phyloP scores from a whole-genome alignment of 2,113 vertebrate species.

The Sorex fumeus region DNA sequence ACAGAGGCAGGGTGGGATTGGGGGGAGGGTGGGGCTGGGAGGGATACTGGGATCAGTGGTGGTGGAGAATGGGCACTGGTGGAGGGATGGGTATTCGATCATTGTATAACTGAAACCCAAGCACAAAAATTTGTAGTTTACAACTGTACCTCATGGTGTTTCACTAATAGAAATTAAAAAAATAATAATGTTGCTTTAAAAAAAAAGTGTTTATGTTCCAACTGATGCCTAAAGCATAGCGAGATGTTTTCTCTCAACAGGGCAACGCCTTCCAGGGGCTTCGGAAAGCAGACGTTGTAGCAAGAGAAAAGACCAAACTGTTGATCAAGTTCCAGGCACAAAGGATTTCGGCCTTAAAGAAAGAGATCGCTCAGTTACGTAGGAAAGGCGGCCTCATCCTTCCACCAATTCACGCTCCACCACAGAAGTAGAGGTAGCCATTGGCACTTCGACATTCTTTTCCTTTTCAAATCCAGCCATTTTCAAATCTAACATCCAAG shows the following conservation, averaged over 20 bases:
- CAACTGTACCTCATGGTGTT: no score
- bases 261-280: constrained; percentile 88
- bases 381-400: constrained; percentile 88
- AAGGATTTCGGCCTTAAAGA: constrained; percentile 85
- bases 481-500: not conserved
- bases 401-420: constrained; percentile 80
- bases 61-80: no score
- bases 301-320: constrained; percentile 86
- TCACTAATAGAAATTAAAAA: no score
- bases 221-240: constrained; percentile 29
- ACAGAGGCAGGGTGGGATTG: no score
- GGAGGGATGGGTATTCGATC: no score
- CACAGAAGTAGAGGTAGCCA: not conserved
- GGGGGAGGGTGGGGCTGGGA: no score
- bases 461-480: constrained; percentile 6
- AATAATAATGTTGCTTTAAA: no score
- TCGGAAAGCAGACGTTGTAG: constrained; percentile 82
- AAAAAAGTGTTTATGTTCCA: not conserved
- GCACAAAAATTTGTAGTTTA: no score
- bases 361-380: constrained; percentile 88
- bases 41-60: no score
- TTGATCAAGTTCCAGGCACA: constrained; percentile 83
- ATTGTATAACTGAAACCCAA: no score
- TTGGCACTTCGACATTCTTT: not conserved
- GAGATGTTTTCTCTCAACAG: constrained; percentile 82